A percentile compares a stretch with the other conserved stretches of the same genome.
These are phyloP conservation scores for Caracal caracal DNA, from an alignment of 2,113 vertebrate genomes.

Conservation along the genomic window DNA sequence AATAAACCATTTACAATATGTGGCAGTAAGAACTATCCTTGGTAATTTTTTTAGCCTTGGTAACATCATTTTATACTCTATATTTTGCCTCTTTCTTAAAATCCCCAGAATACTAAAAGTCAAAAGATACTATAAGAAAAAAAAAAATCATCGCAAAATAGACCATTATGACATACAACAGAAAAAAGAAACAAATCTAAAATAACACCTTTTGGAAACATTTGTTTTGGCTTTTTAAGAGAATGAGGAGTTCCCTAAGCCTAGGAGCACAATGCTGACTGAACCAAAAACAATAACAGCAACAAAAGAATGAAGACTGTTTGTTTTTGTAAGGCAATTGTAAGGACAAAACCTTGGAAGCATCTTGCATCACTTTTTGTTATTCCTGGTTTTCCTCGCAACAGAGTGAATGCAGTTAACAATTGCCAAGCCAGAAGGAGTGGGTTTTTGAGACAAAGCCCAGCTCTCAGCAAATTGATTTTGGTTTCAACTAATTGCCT, in stretches of 20 bases:
- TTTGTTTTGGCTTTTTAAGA: not conserved
- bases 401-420: not conserved
- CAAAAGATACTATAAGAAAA: not conserved
- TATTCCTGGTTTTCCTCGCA: constrained; percentile 35
- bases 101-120: not conserved
- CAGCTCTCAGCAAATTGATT: constrained; percentile 53
- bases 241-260: not conserved
- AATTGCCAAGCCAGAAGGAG: not conserved
- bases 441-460: constrained; percentile 27
- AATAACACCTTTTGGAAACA: not conserved
- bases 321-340: not conserved
- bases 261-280: not conserved
- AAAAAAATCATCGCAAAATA: not conserved
- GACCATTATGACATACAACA: not conserved
- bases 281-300: not conserved
- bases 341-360: not conserved
- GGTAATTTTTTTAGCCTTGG: not conserved
- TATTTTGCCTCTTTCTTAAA: not conserved
- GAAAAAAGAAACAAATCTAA: not conserved
- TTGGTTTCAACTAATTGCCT: constrained; percentile 59
- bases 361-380: not conserved
- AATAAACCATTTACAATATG: not conserved
- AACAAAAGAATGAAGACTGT: not conserved
- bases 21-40: not conserved
- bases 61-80: not conserved